Conservation (phyloP, 2,113 vertebrate genomes). For the Hypocryptadius cinnamomeus region DNA sequence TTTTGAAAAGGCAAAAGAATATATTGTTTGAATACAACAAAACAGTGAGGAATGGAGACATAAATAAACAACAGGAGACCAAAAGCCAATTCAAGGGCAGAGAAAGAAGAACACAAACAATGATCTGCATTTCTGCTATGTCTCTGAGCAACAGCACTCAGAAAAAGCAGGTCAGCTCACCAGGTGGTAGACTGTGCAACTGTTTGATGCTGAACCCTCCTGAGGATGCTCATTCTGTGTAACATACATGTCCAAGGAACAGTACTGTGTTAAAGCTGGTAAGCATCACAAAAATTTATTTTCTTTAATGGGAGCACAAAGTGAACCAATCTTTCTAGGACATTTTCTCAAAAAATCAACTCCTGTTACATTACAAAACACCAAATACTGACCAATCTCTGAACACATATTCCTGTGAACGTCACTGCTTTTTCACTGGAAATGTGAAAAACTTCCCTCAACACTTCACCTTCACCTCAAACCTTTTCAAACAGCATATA, state of each 20-base stretch:
- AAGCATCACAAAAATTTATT: neutral
- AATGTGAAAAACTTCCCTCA: neutral
- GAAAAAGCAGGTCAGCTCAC: conserved; percentile 28
- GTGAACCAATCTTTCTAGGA: neutral
- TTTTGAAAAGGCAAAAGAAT: neutral
- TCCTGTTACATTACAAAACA: neutral
- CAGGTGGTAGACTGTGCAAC: neutral
- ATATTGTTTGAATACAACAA: neutral
- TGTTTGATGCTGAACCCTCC: neutral
- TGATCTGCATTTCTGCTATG: neutral
- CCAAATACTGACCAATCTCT: neutral
- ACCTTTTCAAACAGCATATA: neutral
- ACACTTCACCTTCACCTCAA: neutral
- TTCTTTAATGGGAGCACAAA: neutral
- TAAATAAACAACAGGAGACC: neutral
- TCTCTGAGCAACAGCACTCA: neutral
- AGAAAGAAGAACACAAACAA: neutral
- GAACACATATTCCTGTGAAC: neutral
- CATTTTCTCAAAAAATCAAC: neutral
- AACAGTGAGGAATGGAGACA: neutral
- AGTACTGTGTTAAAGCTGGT: neutral
- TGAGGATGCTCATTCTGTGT: neutral
- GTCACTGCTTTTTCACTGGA: neutral
- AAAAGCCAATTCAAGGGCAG: neutral
- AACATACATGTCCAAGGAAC: neutral